These are phyloP conservation scores for Allophyes oxyacanthae DNA, from an alignment of 2,888 invertebrate species.

Conservation along the genomic window DNA sequence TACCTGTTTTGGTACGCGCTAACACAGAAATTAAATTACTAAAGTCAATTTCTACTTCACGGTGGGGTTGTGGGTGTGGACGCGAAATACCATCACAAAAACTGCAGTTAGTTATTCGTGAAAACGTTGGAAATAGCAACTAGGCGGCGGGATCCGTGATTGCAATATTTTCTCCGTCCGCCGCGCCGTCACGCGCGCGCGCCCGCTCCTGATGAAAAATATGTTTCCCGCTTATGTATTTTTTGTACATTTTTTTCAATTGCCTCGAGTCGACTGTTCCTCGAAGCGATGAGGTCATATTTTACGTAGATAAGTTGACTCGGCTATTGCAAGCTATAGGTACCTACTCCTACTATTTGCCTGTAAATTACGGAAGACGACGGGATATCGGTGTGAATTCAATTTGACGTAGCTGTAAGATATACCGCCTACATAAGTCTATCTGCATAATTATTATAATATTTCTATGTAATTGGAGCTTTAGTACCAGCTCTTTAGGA, in stretches of 20 bases:
- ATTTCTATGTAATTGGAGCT: not conserved
- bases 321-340: conserved; percentile 6
- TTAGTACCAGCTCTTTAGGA: not conserved
- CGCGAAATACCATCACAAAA: conserved; percentile 37
- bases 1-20: conserved; percentile 5
- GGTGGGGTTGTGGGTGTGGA: conserved; percentile 11
- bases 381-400: conserved; percentile 30
- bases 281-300: conserved; percentile 59
- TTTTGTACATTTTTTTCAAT: conserved; percentile 57
- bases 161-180: conserved; percentile 68
- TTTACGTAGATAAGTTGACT: conserved; percentile 50
- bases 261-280: conserved; percentile 51
- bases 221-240: conserved; percentile 61
- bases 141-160: conserved; percentile 62
- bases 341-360: not conserved
- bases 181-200: conserved; percentile 61
- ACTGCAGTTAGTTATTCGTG: conserved; percentile 55
- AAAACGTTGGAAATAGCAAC: conserved; percentile 61
- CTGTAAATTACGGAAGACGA: conserved; percentile 17
- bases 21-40: conserved; percentile 26
- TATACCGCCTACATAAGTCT: conserved; percentile 7
- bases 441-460: conserved; percentile 1
- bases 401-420: conserved; percentile 30
- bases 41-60: conserved; percentile 24
- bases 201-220: conserved; percentile 72